phyloP scores from a whole-genome alignment of 2,113 vertebrate genomes.

The Phaethornis superciliosus region DNA sequence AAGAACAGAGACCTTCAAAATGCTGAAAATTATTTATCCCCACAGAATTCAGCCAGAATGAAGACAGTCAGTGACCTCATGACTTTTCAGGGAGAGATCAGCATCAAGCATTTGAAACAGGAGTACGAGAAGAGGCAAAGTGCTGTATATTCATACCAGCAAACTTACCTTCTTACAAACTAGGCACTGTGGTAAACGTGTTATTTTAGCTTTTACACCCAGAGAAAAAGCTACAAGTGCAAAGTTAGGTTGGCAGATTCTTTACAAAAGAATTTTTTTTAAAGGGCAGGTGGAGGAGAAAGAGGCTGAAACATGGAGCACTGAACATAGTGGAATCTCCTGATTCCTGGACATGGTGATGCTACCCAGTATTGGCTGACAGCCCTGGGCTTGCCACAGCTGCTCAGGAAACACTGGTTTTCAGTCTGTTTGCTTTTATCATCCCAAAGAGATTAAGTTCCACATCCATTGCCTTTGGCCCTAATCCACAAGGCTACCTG shows the following conservation, averaged over 20 bases:
- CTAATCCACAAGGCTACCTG: not conserved
- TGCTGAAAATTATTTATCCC: not conserved
- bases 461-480: not conserved
- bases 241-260: not conserved
- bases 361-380: not conserved
- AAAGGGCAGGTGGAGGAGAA: too few relatives aligned
- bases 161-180: not conserved
- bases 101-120: not conserved
- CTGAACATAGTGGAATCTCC: not conserved
- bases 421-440: not conserved
- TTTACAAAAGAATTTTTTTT: not conserved
- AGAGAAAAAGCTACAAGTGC: not conserved
- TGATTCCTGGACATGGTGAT: not conserved
- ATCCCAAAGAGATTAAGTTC: not conserved
- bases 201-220: not conserved
- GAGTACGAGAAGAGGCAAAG: not conserved
- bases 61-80: not conserved
- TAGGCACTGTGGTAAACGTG: fast-evolving
- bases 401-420: not conserved
- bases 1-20: not conserved
- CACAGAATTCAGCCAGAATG: not conserved
- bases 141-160: not conserved
- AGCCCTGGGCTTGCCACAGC: not conserved
- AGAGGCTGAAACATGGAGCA: not conserved
- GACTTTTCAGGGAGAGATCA: not conserved